Conservation (phyloP, 1,140 invertebrate species). For the Diplogasteroides magnus region DNA sequence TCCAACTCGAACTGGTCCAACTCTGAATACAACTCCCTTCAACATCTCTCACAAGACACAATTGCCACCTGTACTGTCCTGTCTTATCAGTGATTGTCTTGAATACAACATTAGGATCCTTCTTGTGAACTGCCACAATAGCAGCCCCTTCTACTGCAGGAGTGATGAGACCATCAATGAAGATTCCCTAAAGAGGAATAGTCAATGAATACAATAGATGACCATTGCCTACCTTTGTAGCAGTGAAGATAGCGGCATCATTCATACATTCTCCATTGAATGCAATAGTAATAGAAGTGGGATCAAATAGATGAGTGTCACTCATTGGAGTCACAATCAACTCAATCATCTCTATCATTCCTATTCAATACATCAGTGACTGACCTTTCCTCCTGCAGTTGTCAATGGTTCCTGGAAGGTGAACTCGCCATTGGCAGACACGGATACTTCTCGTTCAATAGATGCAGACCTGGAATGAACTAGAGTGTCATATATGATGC, state of each 20-base stretch:
- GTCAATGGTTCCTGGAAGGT: conserved; percentile 23
- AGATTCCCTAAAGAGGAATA: conserved; percentile 57
- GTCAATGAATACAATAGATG: too few relatives aligned
- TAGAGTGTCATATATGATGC: not conserved
- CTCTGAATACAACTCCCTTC: conserved; percentile 43
- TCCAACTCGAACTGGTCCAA: conserved; percentile 58
- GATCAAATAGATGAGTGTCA: not conserved
- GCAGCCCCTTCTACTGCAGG: conserved; percentile 68
- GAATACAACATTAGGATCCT: conserved; percentile 49
- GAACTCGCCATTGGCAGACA: conserved; percentile 10
- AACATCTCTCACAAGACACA: conserved; percentile 30
- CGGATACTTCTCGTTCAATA: conserved; percentile 24
- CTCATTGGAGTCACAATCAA: not conserved
- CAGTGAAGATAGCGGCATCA: conserved; percentile 11
- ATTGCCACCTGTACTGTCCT: conserved; percentile 67
- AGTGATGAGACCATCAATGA: conserved; percentile 63
- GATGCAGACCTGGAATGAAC: not conserved
- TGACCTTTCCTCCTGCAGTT: conserved; percentile 1
- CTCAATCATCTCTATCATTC: not conserved
- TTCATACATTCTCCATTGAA: conserved; percentile 19
- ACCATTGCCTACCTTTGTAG: conserved; percentile 5
- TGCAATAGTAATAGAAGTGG: conserved; percentile 4
- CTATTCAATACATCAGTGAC: not conserved
- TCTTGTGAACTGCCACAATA: conserved; percentile 61
- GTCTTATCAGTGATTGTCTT: conserved; percentile 58